Evolutionary conservation across 2,797 vertebrate genomes (phyloP).

Genomic region (Gobionotothen gibberifrons): DNA sequence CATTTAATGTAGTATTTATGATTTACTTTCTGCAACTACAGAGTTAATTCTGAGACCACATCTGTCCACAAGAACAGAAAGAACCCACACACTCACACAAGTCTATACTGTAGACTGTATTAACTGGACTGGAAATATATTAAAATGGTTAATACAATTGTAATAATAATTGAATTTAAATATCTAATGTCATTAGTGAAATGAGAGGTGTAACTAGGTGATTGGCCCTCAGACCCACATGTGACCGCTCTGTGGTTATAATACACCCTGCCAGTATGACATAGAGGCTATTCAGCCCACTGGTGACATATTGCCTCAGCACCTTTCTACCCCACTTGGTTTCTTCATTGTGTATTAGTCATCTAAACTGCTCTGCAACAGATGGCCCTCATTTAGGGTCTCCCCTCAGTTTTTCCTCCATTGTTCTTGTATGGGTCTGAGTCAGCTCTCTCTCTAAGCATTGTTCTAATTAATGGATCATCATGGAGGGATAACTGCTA

Average conservation of each 20-base stretch:
- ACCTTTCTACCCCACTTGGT: conserved; percentile 51
- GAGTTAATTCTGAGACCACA: neutral
- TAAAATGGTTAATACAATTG: neutral
- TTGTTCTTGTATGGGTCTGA: conserved; percentile 39
- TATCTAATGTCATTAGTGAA: conserved; percentile 6
- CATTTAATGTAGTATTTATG: neutral
- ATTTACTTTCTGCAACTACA: neutral
- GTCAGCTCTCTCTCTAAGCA: conserved; percentile 31
- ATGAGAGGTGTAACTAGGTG: conserved; percentile 11
- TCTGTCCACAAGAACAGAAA: neutral
- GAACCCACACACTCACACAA: neutral
- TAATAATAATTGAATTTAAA: conserved; percentile 11
- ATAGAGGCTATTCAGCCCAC: conserved; percentile 50
- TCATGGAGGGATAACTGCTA: conserved; percentile 20
- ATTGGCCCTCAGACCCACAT: conserved; percentile 38
- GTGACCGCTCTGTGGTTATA: conserved; percentile 31
- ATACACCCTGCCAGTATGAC: conserved; percentile 51
- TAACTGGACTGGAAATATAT: neutral
- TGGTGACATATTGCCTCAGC: conserved; percentile 51
- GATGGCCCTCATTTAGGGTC: conserved; percentile 51
- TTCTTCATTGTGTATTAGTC: conserved; percentile 61
- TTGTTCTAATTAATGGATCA: conserved; percentile 25
- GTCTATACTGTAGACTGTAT: neutral
- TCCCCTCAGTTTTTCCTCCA: conserved; percentile 12
- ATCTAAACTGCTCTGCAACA: conserved; percentile 58